These are phyloP conservation scores for Chloroclysta siterata DNA, from an alignment of 2,888 invertebrate species.

Conservation along the genomic window DNA sequence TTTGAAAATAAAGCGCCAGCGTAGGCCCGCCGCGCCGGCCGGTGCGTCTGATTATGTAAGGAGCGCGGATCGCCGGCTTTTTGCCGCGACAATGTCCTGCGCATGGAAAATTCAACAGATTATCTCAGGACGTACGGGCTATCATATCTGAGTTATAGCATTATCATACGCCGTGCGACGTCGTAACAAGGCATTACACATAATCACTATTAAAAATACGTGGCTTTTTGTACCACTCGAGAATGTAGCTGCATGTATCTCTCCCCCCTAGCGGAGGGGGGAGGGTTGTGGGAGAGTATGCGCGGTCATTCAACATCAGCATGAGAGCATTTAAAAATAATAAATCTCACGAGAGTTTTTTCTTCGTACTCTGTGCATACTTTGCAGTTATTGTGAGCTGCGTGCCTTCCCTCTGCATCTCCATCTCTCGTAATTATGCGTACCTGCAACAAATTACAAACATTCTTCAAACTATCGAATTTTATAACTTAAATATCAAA, in stretches of 20 bases:
- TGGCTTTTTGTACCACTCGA: slow-evolving; percentile 31
- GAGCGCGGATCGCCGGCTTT: slow-evolving; percentile 54
- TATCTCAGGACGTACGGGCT: slow-evolving; percentile 50
- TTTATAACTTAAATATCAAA: too few species aligned
- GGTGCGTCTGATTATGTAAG: slow-evolving; percentile 66
- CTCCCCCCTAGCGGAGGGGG: slow-evolving; percentile 1
- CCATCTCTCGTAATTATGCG: background rate
- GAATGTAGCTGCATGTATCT: slow-evolving; percentile 26
- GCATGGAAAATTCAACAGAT: slow-evolving; percentile 63
- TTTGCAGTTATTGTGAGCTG: background rate
- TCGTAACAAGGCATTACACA: slow-evolving; percentile 31
- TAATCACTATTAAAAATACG: slow-evolving; percentile 32
- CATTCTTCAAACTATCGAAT: background rate
- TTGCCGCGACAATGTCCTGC: slow-evolving; percentile 50
- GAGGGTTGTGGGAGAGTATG: slow-evolving; percentile 26
- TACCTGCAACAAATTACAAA: background rate
- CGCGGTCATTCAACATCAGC: slow-evolving; percentile 27
- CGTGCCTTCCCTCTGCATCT: slow-evolving; percentile 2
- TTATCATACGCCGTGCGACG: slow-evolving; percentile 35
- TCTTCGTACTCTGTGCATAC: slow-evolving; percentile 12
- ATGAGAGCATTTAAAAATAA: slow-evolving; percentile 21
- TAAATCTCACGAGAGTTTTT: slow-evolving; percentile 20
- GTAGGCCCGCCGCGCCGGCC: slow-evolving; percentile 42
- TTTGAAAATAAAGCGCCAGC: too few species aligned
- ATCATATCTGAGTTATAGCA: slow-evolving; percentile 46